Conservation (phyloP, 1,140 invertebrate genomes). For the Triops longicaudatus region DNA sequence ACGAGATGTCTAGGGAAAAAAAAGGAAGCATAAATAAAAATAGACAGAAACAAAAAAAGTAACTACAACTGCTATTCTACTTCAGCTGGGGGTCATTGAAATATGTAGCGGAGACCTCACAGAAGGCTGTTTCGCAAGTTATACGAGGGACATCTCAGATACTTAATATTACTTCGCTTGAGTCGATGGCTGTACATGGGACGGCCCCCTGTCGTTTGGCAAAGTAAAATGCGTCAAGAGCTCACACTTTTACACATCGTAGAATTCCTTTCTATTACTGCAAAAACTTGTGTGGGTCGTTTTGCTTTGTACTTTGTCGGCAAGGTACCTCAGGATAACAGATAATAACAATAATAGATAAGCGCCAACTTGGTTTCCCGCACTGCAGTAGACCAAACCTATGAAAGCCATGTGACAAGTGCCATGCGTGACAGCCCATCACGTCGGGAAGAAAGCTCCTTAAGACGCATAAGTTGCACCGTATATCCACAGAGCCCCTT, state of each 20-base stretch:
- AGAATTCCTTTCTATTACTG: background rate
- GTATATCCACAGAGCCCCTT: background rate
- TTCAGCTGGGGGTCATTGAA: too few species aligned
- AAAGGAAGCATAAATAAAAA: background rate
- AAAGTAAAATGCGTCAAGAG: conserved; percentile 8
- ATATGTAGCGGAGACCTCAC: background rate
- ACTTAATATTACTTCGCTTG: background rate
- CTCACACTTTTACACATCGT: conserved; percentile 2
- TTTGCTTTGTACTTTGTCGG: background rate
- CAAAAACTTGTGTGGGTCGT: background rate
- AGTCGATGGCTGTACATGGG: background rate
- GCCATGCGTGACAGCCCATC: background rate
- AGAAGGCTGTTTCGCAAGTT: background rate
- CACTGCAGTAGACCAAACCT: background rate
- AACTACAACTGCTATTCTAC: too few species aligned
- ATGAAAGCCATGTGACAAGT: background rate
- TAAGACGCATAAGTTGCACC: background rate
- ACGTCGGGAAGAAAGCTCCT: background rate
- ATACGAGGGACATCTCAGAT: background rate
- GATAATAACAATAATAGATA: conserved; percentile 5
- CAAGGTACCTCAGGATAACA: background rate
- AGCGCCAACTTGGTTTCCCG: background rate
- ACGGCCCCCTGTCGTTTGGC: background rate
- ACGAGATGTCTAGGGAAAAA: background rate
- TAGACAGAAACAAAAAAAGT: background rate